phyloP scores from a whole-genome alignment of 1,140 invertebrate genomes.

The Halotydeus destructor region DNA sequence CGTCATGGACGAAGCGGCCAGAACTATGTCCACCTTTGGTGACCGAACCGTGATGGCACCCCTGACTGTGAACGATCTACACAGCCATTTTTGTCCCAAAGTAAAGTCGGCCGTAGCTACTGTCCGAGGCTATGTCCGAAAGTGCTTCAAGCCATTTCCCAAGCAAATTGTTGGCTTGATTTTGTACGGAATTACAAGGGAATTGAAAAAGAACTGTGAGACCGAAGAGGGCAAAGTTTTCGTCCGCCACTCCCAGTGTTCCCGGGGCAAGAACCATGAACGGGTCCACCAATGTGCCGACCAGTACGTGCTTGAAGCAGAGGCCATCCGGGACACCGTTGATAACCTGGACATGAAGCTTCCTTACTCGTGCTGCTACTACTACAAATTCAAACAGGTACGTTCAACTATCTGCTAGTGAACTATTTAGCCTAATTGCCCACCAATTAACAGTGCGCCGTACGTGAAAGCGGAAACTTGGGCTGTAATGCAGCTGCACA shows the following conservation, averaged over 20 bases:
- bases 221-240: not conserved
- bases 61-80: too few relatives aligned
- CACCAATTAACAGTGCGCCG: too few relatives aligned
- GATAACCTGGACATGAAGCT: not conserved
- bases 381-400: slow-evolving; percentile 1
- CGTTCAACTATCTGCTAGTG: too few relatives aligned
- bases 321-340: not conserved
- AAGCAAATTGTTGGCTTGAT: not conserved
- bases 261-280: not conserved
- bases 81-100: too few relatives aligned
- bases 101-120: too few relatives aligned
- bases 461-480: too few relatives aligned
- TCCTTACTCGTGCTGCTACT: slow-evolving; percentile 2
- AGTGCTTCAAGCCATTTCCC: slow-evolving; percentile 1
- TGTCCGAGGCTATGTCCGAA: too few relatives aligned
- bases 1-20: too few relatives aligned
- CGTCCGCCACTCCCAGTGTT: not conserved
- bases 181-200: not conserved
- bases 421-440: too few relatives aligned
- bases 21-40: too few relatives aligned
- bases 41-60: too few relatives aligned
- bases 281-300: not conserved
- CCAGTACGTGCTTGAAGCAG: not conserved
- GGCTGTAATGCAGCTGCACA: too few relatives aligned
- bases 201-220: not conserved